phyloP scores from a whole-genome alignment of 2,113 vertebrate species.

The Datnioides undecimradiatus region DNA sequence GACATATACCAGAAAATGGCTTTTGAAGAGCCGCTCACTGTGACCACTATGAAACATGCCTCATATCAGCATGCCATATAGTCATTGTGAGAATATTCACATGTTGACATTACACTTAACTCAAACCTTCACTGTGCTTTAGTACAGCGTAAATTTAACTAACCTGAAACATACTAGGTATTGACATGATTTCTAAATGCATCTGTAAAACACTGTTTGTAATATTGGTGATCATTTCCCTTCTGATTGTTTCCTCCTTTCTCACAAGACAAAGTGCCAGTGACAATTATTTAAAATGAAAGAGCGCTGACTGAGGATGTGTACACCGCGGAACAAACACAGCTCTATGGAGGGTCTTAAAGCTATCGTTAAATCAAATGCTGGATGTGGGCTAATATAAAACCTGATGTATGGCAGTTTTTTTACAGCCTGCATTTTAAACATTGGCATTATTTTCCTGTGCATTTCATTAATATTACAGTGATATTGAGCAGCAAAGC shows the following conservation, averaged over 20 bases:
- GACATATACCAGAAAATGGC: too few relatives aligned
- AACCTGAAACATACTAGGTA: too few relatives aligned
- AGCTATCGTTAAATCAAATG: background rate
- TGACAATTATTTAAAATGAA: background rate
- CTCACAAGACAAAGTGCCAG: background rate
- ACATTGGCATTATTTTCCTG: background rate
- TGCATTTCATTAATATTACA: background rate
- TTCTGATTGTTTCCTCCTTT: background rate
- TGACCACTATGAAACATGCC: too few relatives aligned
- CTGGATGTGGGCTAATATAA: constrained; percentile 12
- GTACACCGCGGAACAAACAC: background rate
- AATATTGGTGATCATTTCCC: too few relatives aligned
- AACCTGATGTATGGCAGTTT: background rate
- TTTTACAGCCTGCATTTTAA: background rate
- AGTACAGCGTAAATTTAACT: too few relatives aligned
- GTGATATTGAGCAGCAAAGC: background rate
- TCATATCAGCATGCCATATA: too few relatives aligned
- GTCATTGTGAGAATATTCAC: too few relatives aligned
- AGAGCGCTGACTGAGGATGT: background rate
- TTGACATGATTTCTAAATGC: too few relatives aligned
- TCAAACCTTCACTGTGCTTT: too few relatives aligned
- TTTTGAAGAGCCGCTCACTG: too few relatives aligned
- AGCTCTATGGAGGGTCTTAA: background rate
- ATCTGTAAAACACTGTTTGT: background rate
- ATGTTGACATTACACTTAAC: too few relatives aligned